Percentiles rank a stretch among this genome's conserved stretches.
phyloP scores from a whole-genome alignment of 2,113 vertebrate genomes.

The Saccopteryx bilineata region DNA sequence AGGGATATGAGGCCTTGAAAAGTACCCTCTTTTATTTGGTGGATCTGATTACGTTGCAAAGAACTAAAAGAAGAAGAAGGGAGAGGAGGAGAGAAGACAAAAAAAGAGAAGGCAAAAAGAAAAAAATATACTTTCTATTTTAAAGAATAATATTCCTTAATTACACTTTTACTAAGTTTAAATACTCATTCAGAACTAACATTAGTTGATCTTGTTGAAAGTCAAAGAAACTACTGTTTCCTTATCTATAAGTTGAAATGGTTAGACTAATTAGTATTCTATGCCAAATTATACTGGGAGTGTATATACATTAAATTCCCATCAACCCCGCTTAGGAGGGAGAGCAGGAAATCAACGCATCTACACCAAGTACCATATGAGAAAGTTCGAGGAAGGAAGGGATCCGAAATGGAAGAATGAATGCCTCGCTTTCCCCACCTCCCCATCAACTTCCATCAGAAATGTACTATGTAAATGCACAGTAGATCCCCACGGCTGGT shows the following conservation, averaged over 20 bases:
- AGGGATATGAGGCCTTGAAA: slow-evolving; percentile 93
- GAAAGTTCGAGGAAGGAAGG: not conserved
- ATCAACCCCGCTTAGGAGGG: not conserved
- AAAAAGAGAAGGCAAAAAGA: not conserved
- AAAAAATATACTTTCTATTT: not conserved
- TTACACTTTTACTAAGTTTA: not conserved
- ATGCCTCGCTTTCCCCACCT: not conserved
- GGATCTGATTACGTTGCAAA: slow-evolving; percentile 96
- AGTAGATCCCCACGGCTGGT: not conserved
- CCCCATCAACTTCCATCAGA: not conserved
- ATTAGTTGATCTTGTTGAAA: not conserved
- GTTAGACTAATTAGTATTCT: not conserved
- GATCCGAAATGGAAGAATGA: not conserved
- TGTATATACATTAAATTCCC: not conserved
- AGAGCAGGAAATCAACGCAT: not conserved
- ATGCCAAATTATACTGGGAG: not conserved
- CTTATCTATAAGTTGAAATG: not conserved
- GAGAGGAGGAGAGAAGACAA: not conserved
- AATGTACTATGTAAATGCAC: too few species aligned
- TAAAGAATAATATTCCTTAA: slow-evolving; percentile 34
- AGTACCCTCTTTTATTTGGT: slow-evolving; percentile 91
- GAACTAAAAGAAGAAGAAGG: slow-evolving; percentile 88
- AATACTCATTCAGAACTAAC: not conserved
- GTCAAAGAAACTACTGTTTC: not conserved
- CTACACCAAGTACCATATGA: not conserved